Evolutionary conservation across 2,888 invertebrate genomes (phyloP).

Genomic region (Poecilobothrus nobilitatus): DNA sequence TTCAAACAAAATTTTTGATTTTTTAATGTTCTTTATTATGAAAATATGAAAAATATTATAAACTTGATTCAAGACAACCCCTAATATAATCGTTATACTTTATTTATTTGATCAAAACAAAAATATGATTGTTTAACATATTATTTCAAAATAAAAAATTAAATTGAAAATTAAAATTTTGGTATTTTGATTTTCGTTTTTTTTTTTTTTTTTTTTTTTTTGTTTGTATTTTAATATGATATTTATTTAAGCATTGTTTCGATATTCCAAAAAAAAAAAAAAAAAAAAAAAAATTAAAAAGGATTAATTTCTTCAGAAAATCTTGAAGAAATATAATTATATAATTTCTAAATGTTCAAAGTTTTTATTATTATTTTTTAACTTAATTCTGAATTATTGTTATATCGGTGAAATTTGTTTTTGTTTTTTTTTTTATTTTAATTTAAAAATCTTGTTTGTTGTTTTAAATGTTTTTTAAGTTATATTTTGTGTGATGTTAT

Average conservation of each 20-base stretch:
- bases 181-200: not conserved
- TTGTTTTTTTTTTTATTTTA: conserved; percentile 16
- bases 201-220: not conserved
- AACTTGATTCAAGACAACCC: not conserved
- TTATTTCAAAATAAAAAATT: not conserved
- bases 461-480: conserved; percentile 11
- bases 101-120: not conserved
- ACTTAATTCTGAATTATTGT: conserved; percentile 11
- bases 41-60: not conserved
- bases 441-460: conserved; percentile 1
- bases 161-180: not conserved
- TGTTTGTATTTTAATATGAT: not conserved
- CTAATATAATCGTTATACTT: not conserved
- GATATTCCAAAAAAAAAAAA: no score
- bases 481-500: conserved; percentile 35
- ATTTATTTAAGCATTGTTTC: no score
- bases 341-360: not conserved
- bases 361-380: conserved; percentile 9
- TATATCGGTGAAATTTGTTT: conserved; percentile 12
- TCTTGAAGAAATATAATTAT: not conserved
- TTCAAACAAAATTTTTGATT: not conserved
- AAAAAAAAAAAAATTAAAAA: no score
- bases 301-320: no score
- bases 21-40: no score
- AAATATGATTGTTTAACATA: not conserved